These are phyloP conservation scores for Meiosimyza platycephala DNA, from an alignment of 2,888 invertebrate species.

Conservation along the genomic window DNA sequence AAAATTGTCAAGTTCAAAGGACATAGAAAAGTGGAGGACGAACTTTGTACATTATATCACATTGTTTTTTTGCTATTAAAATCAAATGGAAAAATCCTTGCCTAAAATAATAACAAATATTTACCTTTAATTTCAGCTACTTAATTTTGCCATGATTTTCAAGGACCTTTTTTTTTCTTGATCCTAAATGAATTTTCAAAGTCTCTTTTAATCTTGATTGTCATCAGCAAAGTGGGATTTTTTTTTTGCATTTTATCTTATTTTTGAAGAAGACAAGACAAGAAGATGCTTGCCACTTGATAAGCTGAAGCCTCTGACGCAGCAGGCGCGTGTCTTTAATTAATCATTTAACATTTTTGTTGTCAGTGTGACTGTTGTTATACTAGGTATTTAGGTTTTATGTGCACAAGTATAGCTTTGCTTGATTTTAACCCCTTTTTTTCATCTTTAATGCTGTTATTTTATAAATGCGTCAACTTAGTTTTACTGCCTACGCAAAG, in stretches of 20 bases:
- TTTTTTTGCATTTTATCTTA: neutral
- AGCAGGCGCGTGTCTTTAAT: conserved; percentile 58
- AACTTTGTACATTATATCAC: no score
- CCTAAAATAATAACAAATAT: conserved; percentile 9
- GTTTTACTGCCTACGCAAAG: conserved; percentile 15
- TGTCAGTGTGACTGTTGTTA: neutral
- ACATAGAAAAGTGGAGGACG: conserved; percentile 1
- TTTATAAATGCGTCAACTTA: conserved; percentile 7
- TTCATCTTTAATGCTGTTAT: neutral
- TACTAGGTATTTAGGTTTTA: neutral
- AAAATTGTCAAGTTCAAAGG: no score
- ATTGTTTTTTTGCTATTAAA: neutral
- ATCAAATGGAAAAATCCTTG: conserved; percentile 14
- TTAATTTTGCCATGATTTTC: conserved; percentile 5
- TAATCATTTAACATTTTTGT: conserved; percentile 51
- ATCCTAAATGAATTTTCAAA: no score
- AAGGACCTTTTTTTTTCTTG: conserved; percentile 29
- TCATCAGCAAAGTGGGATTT: conserved; percentile 13
- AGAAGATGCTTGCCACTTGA: conserved; percentile 15
- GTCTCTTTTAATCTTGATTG: conserved; percentile 35
- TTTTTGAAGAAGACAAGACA: conserved; percentile 1
- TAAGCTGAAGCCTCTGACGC: conserved; percentile 19
- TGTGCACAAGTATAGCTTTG: neutral
- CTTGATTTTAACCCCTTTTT: conserved; percentile 18
- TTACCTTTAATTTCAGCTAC: neutral